A percentile compares a stretch with the other conserved stretches of the same genome.
These are phyloP conservation scores for Hirtodrosophila cameraria DNA, from an alignment of 2,888 invertebrate species.

Conservation along the genomic window DNA sequence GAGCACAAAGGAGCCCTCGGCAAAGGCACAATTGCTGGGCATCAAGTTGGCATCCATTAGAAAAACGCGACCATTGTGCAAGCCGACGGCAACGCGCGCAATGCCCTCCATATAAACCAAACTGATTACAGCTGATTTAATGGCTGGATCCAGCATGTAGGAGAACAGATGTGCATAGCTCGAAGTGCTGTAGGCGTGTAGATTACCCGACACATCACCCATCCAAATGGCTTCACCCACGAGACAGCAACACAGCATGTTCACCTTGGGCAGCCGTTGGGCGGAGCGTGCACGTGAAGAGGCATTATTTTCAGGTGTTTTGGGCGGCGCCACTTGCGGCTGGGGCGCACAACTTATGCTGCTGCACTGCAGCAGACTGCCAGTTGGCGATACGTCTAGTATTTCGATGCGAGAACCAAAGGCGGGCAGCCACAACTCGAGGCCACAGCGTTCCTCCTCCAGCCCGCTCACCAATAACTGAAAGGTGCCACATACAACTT, in stretches of 20 bases:
- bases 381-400: slow-evolving; percentile 85
- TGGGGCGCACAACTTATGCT: slow-evolving; percentile 82
- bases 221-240: slow-evolving; percentile 93
- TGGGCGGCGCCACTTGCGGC: slow-evolving; percentile 62
- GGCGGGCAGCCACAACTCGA: slow-evolving; percentile 91
- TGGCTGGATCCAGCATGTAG: slow-evolving; percentile 88
- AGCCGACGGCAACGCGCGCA: slow-evolving; percentile 91
- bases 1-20: slow-evolving; percentile 91
- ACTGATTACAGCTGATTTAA: slow-evolving; percentile 88
- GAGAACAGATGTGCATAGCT: slow-evolving; percentile 87
- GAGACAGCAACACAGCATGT: slow-evolving; percentile 86
- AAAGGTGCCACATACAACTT: slow-evolving; percentile 87
- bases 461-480: slow-evolving; percentile 78
- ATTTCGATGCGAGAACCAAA: slow-evolving; percentile 88
- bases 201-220: slow-evolving; percentile 93
- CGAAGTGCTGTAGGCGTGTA: slow-evolving; percentile 90
- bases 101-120: slow-evolving; percentile 88
- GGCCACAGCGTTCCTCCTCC: slow-evolving; percentile 86
- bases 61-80: slow-evolving; percentile 91
- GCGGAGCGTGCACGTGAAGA: slow-evolving; percentile 66
- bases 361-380: slow-evolving; percentile 87
- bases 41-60: slow-evolving; percentile 88
- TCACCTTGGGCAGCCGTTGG: slow-evolving; percentile 76
- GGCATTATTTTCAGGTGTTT: slow-evolving; percentile 55
- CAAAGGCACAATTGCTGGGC: slow-evolving; percentile 86